Conservation (phyloP, 2,797 vertebrate species). For the Heteromormyrus szaboi region DNA sequence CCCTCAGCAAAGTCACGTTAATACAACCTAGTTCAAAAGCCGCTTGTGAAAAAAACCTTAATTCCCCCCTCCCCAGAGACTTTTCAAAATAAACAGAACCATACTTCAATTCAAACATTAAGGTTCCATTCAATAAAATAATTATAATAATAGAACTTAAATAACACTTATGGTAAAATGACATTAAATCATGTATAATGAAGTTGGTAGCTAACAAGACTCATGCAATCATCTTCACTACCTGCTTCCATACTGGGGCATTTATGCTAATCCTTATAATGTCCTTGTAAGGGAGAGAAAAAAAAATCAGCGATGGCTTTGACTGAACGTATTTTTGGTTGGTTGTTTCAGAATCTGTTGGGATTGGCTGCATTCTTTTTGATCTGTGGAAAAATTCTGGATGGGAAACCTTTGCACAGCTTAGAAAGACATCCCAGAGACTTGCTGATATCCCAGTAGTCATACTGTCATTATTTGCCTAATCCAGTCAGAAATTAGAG, state of each 20-base stretch:
- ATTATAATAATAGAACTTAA: conserved; percentile 55
- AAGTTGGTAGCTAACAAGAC: conserved; percentile 28
- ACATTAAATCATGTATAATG: conserved; percentile 53
- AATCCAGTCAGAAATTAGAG: neutral
- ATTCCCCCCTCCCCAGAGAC: conserved; percentile 46
- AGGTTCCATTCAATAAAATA: conserved; percentile 49
- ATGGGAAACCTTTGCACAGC: neutral
- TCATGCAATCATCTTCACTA: neutral
- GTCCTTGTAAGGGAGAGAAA: neutral
- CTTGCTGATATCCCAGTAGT: neutral
- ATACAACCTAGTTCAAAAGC: neutral
- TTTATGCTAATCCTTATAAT: neutral
- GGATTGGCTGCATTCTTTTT: neutral
- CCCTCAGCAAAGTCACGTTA: neutral
- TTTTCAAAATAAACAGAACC: conserved; percentile 41
- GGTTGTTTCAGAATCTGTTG: neutral
- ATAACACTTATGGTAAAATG: conserved; percentile 62
- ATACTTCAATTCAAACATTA: conserved; percentile 48
- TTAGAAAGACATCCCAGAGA: neutral
- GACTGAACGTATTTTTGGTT: neutral
- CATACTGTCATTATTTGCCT: neutral
- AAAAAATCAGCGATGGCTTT: neutral
- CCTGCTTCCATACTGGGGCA: neutral
- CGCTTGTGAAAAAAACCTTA: conserved; percentile 10
- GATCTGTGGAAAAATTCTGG: neutral